Evolutionary conservation across 2,113 vertebrate species (phyloP).

Genomic region (Ptilonorhynchus violaceus): DNA sequence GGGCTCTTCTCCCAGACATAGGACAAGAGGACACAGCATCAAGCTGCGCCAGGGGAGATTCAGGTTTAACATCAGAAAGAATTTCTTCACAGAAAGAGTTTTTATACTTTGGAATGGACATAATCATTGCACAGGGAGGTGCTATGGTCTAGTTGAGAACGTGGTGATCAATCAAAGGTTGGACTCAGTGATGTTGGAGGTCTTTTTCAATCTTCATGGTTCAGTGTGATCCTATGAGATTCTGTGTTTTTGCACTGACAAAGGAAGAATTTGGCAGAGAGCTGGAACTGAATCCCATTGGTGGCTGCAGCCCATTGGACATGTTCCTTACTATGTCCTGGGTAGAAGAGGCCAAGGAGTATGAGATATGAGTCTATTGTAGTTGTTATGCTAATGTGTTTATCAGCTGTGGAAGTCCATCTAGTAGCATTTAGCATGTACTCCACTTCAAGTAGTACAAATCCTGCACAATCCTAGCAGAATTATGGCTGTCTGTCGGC

Average conservation of each 20-base stretch:
- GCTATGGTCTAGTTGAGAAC: background rate
- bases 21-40: background rate
- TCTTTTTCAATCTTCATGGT: background rate
- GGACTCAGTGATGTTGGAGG: background rate
- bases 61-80: background rate
- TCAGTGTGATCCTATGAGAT: background rate
- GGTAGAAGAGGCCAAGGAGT: background rate
- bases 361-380: background rate
- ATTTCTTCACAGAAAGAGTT: background rate
- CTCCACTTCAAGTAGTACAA: background rate
- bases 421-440: background rate
- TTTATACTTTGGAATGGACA: background rate
- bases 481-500: background rate
- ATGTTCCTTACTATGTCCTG: background rate
- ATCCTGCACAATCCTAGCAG: background rate
- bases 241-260: background rate
- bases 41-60: background rate
- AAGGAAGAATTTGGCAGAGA: background rate
- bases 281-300: background rate
- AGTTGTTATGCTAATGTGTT: background rate
- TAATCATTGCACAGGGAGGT: background rate
- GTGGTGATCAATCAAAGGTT: background rate
- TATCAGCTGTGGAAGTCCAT: background rate
- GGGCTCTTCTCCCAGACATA: background rate
- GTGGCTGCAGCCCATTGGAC: background rate